Percentiles rank a stretch among this genome's conserved stretches.
Conservation (phyloP, 2,797 vertebrate species). For the Sternarchorhynchus goeldii region DNA sequence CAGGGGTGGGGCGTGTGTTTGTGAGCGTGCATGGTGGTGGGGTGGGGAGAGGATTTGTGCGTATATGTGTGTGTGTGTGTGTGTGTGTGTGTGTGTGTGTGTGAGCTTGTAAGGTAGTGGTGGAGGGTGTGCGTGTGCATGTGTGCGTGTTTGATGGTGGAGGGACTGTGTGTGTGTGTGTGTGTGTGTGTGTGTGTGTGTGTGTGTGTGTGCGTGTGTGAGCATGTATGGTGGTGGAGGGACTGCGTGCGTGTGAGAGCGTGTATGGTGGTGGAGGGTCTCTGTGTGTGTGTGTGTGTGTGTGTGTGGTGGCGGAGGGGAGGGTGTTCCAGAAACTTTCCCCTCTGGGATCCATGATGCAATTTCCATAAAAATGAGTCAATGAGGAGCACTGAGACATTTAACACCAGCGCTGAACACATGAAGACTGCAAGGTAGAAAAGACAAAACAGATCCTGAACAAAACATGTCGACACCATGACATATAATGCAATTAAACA, state of each 20-base stretch:
- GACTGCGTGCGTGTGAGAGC: conserved; percentile 9
- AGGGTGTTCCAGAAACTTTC: conserved; percentile 14
- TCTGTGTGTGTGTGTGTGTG: neutral
- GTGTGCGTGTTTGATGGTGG: no score
- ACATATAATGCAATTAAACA: neutral
- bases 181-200: no score
- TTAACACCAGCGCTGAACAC: conserved; percentile 9
- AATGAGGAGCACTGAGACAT: conserved; percentile 41
- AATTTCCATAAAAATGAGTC: conserved; percentile 44
- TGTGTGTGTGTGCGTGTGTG: no score
- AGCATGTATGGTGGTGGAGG: conserved; percentile 14
- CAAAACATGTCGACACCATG: neutral
- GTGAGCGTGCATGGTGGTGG: no score
- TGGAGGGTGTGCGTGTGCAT: neutral
- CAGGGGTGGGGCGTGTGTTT: conserved; percentile 10
- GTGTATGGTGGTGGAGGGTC: conserved; percentile 10
- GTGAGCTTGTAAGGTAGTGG: conserved; percentile 1
- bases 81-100: neutral
- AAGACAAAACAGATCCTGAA: neutral
- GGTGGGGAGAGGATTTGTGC: no score
- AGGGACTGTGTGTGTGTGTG: no score
- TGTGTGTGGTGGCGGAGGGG: conserved; percentile 6
- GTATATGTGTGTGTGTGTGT: neutral
- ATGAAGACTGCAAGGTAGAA: neutral
- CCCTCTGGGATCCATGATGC: neutral